phyloP scores from a whole-genome alignment of 2,113 vertebrate species.

The Polypterus bichir region DNA sequence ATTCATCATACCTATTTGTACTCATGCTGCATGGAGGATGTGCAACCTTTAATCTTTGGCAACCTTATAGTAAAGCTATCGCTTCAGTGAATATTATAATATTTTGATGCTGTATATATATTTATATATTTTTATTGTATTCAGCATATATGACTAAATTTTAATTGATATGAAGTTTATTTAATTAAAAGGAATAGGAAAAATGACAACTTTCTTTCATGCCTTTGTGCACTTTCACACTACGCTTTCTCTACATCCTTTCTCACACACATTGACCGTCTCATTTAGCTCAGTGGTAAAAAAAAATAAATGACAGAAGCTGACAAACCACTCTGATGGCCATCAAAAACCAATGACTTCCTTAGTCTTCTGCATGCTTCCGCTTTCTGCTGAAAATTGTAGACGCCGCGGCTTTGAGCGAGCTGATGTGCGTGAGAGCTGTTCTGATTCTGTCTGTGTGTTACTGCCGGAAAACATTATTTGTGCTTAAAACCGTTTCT shows the following conservation, averaged over 20 bases:
- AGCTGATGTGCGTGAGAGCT: conserved; percentile 56
- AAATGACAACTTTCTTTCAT: not conserved
- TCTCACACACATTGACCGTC: conserved; percentile 40
- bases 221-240: conserved; percentile 6
- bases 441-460: conserved; percentile 46
- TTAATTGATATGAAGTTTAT: not conserved
- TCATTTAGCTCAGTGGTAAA: conserved; percentile 6
- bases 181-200: not conserved
- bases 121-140: too few species aligned
- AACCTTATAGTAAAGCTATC: too few species aligned
- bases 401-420: conserved; percentile 32
- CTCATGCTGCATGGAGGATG: too few species aligned
- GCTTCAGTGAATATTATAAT: too few species aligned
- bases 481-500: conserved; percentile 55
- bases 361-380: conserved; percentile 59
- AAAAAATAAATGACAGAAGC: conserved; percentile 32
- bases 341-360: conserved; percentile 70
- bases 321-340: conserved; percentile 47
- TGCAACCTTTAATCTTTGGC: too few species aligned
- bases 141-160: too few species aligned
- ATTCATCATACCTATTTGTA: too few species aligned
- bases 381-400: conserved; percentile 51
- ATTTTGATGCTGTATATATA: too few species aligned
- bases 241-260: conserved; percentile 21
- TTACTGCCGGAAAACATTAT: conserved; percentile 46